A percentile compares a stretch with the other conserved stretches of the same genome.
Evolutionary conservation across 2,888 invertebrate species (phyloP).

Genomic region (Leptarthrus brevirostris): DNA sequence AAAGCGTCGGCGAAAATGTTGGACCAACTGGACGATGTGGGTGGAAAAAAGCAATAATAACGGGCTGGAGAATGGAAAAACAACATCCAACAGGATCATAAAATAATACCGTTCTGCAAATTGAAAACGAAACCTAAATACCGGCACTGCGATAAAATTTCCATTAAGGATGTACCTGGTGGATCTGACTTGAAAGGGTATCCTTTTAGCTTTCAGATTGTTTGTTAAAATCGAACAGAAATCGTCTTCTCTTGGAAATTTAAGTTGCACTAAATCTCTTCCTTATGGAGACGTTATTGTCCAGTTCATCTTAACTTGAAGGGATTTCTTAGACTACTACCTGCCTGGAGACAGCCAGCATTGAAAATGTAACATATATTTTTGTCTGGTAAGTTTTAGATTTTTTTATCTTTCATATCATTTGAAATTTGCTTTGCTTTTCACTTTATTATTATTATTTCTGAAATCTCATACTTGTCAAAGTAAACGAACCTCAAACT

Average conservation of each 20-base stretch:
- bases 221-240: background rate
- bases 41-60: conserved; percentile 22
- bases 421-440: no score
- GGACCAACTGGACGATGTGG: conserved; percentile 18
- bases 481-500: no score
- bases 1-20: conserved; percentile 36
- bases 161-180: background rate
- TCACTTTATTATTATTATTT: no score
- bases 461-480: no score
- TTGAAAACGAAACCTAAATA: conserved; percentile 39
- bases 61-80: conserved; percentile 1
- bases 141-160: background rate
- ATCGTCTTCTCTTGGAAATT: background rate
- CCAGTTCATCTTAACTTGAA: no score
- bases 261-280: no score
- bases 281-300: no score
- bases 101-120: conserved; percentile 36
- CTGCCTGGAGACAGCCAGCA: no score
- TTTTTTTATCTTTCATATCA: no score
- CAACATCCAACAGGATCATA: conserved; percentile 32
- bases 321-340: no score
- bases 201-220: background rate
- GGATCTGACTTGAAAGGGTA: background rate
- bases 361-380: no score
- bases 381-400: no score